Evolutionary conservation across 2,888 invertebrate species (phyloP).

Genomic region (Lasius platythorax): DNA sequence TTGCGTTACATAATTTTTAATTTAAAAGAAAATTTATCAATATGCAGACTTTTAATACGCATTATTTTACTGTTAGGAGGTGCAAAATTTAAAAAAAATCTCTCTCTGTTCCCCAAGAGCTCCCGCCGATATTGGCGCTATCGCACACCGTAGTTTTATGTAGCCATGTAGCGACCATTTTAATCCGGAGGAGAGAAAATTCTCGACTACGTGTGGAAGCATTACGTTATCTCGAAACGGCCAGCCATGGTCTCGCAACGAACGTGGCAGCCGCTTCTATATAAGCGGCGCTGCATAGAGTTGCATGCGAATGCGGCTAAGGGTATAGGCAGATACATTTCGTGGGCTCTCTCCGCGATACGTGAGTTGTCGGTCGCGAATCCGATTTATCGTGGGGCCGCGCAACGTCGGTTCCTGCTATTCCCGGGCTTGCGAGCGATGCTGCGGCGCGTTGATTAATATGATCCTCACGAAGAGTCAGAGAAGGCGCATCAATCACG

Average conservation of each 20-base stretch:
- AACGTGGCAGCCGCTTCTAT: neutral
- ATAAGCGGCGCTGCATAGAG: neutral
- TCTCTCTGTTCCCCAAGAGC: neutral
- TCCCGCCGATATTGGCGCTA: slow-evolving; percentile 11
- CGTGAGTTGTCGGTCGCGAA: slow-evolving; percentile 56
- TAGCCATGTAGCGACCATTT: neutral
- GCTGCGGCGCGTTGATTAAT: slow-evolving; percentile 59
- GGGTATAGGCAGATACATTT: slow-evolving; percentile 23
- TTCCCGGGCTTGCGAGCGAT: slow-evolving; percentile 8
- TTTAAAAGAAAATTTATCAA: neutral
- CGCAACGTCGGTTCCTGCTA: slow-evolving; percentile 4
- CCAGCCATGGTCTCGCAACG: slow-evolving; percentile 10
- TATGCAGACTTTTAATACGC: neutral
- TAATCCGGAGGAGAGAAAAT: slow-evolving; percentile 43
- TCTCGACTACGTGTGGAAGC: slow-evolving; percentile 32
- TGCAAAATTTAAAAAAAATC: neutral
- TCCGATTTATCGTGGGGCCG: slow-evolving; percentile 58
- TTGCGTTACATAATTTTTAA: neutral
- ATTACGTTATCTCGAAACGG: slow-evolving; percentile 48
- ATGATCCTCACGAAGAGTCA: slow-evolving; percentile 58
- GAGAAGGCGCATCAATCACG: slow-evolving; percentile 53
- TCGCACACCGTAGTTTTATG: neutral
- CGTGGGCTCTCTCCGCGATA: slow-evolving; percentile 30
- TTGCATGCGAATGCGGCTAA: slow-evolving; percentile 35
- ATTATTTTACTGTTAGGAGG: neutral